phyloP scores from a whole-genome alignment of 2,113 vertebrate genomes.

The Solea senegalensis region DNA sequence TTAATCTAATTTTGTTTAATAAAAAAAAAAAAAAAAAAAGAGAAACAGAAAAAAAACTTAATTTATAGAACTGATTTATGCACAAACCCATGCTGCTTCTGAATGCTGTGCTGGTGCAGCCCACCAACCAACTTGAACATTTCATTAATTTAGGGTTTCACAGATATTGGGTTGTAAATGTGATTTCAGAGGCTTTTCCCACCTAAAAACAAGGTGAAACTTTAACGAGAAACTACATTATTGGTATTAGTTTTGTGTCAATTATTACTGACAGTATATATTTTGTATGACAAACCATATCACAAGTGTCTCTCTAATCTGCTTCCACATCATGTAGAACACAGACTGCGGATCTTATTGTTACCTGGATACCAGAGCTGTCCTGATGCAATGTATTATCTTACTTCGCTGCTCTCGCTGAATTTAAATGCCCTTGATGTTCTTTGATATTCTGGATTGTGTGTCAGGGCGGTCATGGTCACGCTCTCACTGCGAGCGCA shows the following conservation, averaged over 20 bases:
- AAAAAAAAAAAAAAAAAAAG: no score
- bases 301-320: conserved; percentile 19
- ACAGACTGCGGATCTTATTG: conserved; percentile 42
- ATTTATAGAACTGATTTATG: background rate
- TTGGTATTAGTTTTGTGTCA: background rate
- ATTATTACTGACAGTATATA: background rate
- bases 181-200: conserved; percentile 15
- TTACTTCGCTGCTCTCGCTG: conserved; percentile 28
- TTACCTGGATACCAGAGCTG: conserved; percentile 75
- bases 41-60: no score
- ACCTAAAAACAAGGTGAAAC: background rate
- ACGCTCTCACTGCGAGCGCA: conserved; percentile 30
- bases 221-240: background rate
- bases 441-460: conserved; percentile 51
- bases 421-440: conserved; percentile 67
- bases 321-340: conserved; percentile 26
- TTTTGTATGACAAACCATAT: background rate
- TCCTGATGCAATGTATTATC: conserved; percentile 67
- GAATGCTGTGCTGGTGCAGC: conserved; percentile 1
- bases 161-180: conserved; percentile 20
- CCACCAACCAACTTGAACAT: conserved; percentile 20
- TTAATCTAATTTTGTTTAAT: conserved; percentile 5
- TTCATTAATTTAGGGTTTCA: conserved; percentile 26
- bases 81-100: background rate
- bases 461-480: conserved; percentile 50